These are phyloP conservation scores for Odocoileus virginianus DNA, from an alignment of 2,113 vertebrate species.

Conservation along the genomic window DNA sequence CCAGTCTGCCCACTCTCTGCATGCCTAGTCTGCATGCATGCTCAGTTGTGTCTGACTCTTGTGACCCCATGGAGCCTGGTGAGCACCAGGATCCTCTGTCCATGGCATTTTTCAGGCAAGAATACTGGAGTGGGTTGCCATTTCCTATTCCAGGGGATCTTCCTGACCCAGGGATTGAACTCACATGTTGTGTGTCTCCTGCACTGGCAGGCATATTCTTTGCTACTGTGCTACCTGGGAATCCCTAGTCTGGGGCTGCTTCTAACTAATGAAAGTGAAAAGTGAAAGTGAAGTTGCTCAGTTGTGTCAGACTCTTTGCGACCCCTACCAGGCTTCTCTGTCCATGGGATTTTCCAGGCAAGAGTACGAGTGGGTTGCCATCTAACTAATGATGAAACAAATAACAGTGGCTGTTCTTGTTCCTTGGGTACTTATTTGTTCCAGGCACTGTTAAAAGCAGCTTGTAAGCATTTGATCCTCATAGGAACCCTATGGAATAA, in stretches of 20 bases:
- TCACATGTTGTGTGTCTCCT: background rate
- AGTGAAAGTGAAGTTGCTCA: background rate
- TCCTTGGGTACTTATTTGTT: background rate
- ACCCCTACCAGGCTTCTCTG: background rate
- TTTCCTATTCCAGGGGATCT: background rate
- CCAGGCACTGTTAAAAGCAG: background rate
- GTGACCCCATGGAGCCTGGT: background rate
- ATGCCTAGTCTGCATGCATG: background rate
- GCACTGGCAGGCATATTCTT: background rate
- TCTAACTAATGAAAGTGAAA: background rate
- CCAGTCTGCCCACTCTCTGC: background rate
- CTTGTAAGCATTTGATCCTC: background rate
- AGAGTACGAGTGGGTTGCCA: background rate
- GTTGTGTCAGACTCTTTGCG: background rate
- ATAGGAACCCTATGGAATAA: background rate
- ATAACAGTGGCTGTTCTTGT: background rate
- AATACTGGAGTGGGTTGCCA: background rate
- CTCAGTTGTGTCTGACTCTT: background rate
- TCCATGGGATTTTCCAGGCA: background rate
- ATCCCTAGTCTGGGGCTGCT: background rate
- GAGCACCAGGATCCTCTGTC: background rate
- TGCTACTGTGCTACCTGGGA: background rate
- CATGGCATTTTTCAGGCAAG: background rate
- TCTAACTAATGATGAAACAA: background rate
- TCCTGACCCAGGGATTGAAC: background rate